phyloP scores from a whole-genome alignment of 2,113 vertebrate species.

The Hypanus sabinus region DNA sequence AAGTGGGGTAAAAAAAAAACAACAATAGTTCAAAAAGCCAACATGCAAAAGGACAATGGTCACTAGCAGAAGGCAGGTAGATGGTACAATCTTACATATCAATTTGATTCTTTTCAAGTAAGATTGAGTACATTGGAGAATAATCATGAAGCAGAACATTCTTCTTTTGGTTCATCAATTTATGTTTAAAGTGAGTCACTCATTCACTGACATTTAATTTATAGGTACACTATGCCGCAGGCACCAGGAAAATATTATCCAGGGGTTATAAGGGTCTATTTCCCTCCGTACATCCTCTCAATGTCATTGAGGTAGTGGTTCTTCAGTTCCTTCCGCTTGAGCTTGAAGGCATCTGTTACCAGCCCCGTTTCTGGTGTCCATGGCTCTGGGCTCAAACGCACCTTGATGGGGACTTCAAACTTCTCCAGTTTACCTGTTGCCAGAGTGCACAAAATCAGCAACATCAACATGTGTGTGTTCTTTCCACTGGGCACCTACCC shows the following conservation, averaged over 20 bases:
- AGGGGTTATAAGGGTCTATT: slow-evolving; percentile 53
- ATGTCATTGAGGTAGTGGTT: slow-evolving; percentile 90
- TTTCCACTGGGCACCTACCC: neutral
- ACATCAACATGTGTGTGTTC: neutral
- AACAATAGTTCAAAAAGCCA: neutral
- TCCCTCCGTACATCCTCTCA: slow-evolving; percentile 90
- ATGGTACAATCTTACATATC: neutral
- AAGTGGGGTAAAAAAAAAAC: neutral
- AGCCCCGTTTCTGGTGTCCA: slow-evolving; percentile 96
- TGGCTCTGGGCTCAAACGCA: slow-evolving; percentile 78
- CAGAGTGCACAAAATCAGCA: neutral
- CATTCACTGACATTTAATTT: slow-evolving; percentile 13
- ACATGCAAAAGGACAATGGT: slow-evolving; percentile 25
- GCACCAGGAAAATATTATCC: slow-evolving; percentile 1
- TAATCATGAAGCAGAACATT: neutral
- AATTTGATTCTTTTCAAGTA: neutral
- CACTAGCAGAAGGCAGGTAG: neutral
- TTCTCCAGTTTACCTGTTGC: slow-evolving; percentile 80
- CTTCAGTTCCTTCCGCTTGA: slow-evolving; percentile 92
- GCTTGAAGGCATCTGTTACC: slow-evolving; percentile 94
- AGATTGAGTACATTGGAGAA: neutral
- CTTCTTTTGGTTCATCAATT: neutral
- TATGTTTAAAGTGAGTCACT: slow-evolving; percentile 17
- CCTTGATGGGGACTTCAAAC: slow-evolving; percentile 91
- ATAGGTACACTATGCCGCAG: neutral